Evolutionary conservation across 2,797 vertebrate genomes (phyloP).

Genomic region (Pipistrellus pipistrellus): DNA sequence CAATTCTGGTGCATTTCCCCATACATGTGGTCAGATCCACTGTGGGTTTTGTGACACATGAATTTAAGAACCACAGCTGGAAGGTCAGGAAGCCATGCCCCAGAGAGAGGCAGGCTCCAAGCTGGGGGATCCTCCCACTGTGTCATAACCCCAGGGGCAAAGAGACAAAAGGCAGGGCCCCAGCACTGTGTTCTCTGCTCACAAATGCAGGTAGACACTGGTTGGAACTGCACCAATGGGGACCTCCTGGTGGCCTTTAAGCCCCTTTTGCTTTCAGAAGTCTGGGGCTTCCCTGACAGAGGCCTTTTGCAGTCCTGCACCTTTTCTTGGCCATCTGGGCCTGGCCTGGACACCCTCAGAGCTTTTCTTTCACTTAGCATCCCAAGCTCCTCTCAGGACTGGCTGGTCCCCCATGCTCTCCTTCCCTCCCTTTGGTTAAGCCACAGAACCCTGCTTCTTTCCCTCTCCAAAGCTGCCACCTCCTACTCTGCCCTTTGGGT

Average conservation of each 20-base stretch:
- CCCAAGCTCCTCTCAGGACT: neutral
- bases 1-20: neutral
- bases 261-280: neutral
- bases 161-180: fast-evolving
- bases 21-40: neutral
- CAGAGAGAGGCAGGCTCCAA: neutral
- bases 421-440: neutral
- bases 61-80: neutral
- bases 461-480: neutral
- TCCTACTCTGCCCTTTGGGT: neutral
- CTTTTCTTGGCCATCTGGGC: neutral
- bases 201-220: neutral
- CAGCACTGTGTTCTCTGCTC: neutral
- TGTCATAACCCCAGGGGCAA: neutral
- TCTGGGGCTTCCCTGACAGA: neutral
- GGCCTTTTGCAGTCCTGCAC: neutral
- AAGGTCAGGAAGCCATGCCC: neutral
- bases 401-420: neutral
- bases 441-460: neutral
- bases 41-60: neutral
- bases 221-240: no score
- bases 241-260: neutral
- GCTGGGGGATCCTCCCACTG: neutral
- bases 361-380: neutral
- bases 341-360: no score